These are phyloP conservation scores for Sebastes fasciatus DNA, from an alignment of 2,113 vertebrate genomes.

Conservation along the genomic window DNA sequence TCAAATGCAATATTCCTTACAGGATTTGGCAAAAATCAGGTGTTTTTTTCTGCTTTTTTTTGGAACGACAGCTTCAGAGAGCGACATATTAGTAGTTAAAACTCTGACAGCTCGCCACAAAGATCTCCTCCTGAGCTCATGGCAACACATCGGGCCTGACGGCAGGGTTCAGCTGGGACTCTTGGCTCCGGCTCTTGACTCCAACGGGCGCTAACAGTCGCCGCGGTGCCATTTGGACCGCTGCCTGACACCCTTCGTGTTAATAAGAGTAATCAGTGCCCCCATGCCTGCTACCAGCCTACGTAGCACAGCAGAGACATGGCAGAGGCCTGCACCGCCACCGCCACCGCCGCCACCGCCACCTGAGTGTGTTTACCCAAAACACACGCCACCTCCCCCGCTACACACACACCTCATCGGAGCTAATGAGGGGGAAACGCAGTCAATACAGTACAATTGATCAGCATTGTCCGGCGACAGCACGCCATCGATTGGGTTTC, in stretches of 20 bases:
- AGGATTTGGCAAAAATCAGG: conserved; percentile 46
- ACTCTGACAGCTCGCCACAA: conserved; percentile 91
- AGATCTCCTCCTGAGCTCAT: conserved; percentile 95
- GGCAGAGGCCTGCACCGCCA: conserved; percentile 81
- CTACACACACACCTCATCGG: conserved; percentile 40
- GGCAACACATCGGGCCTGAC: conserved; percentile 87
- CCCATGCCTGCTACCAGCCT: conserved; percentile 94
- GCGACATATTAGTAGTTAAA: conserved; percentile 87
- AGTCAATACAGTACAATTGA: conserved; percentile 82
- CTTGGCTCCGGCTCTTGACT: conserved; percentile 86
- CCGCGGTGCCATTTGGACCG: conserved; percentile 95
- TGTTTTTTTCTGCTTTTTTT: conserved; percentile 29
- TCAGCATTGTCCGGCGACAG: conserved; percentile 79
- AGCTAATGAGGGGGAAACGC: conserved; percentile 82
- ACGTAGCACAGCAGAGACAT: conserved; percentile 91
- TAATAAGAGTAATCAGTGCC: conserved; percentile 99
- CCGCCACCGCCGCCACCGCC: conserved; percentile 44
- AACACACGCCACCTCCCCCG: conserved; percentile 83
- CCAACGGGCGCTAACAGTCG: conserved; percentile 85
- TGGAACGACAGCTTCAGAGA: conserved; percentile 45
- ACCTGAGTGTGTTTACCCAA: conserved; percentile 87
- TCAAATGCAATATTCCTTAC: not conserved
- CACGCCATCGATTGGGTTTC: conserved; percentile 77
- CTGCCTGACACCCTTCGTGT: conserved; percentile 92
- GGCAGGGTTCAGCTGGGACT: conserved; percentile 92